Base-by-base conservation (phyloP, 2,888 invertebrate species). In the Cremastinae sp. region DNA sequence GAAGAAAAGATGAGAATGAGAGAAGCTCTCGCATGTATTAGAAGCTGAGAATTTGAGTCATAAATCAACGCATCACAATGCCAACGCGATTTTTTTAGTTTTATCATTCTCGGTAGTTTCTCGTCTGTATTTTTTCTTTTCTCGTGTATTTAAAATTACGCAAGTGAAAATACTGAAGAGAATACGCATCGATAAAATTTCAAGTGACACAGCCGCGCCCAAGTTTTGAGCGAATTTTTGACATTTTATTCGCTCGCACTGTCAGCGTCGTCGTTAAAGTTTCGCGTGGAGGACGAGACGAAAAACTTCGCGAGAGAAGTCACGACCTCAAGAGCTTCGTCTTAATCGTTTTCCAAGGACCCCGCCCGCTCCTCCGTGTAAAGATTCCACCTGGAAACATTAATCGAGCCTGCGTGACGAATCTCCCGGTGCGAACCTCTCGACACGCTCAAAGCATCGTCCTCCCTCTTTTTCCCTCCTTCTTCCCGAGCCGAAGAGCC, bases 41-140 rank as follows among this genome's bases (percentile, higher is more conserved):
- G 68, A 75, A 71, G 65, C 43, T 72, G 59, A 74, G 75, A 61
- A 2, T 49, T 58, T 66, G 35, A 68, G 81, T 74, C 69, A 64
- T 64, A 64, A 64, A 53, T 64, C 51, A 64, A 64, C 41, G 51
- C 10, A 72, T 78, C 47, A 81, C 84, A 84, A 82, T 84, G 83
- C 84, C 83, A 39, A 61, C 66, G 22, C 78, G 82, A 83, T 81
- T 79, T 28, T 74, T 28, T 62, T 51, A 41, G 55, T 62, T 49
- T 47, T 41, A 64, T 58, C 59, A 55, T 45, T 56, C 22, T 56
- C 66, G 18, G 45, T 41, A 12, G 47, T 47, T 58, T 61, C 47
- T 72, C 61, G 49, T 64, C 18, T 14, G 41, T 8, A 22, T 51
- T 56, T 39, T 47, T 51, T 65, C 7, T 12, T 41, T 41, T 16